phyloP scores from a whole-genome alignment of 2,113 vertebrate genomes.

The Colistium nudipinnis region DNA sequence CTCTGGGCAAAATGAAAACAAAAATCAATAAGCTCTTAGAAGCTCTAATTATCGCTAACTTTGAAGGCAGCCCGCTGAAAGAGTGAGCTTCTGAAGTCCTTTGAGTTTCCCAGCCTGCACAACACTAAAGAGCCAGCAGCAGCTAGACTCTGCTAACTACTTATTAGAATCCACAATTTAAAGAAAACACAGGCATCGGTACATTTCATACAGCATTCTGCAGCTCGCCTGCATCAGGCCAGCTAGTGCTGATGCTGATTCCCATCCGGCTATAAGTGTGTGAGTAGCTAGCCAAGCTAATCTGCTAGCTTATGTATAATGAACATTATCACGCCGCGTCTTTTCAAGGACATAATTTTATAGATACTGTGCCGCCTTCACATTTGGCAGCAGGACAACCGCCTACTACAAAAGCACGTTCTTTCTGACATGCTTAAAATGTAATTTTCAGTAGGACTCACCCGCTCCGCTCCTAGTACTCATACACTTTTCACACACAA shows the following conservation, averaged over 20 bases:
- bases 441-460: slow-evolving; percentile 63
- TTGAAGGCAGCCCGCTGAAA: neutral
- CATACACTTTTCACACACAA: slow-evolving; percentile 73
- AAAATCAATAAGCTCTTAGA: neutral
- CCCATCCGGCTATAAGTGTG: slow-evolving; percentile 32
- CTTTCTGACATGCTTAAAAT: slow-evolving; percentile 2
- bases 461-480: slow-evolving; percentile 72
- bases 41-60: slow-evolving; percentile 1
- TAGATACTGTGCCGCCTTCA: neutral
- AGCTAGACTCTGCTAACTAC: neutral
- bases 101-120: neutral
- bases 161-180: neutral
- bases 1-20: neutral
- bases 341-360: neutral
- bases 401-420: rapidly evolving
- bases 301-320: slow-evolving; percentile 46
- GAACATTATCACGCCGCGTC: neutral
- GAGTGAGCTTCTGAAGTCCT: neutral
- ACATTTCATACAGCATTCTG: neutral
- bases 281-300: slow-evolving; percentile 56
- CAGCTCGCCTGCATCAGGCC: neutral
- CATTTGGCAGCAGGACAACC: neutral
- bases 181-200: neutral
- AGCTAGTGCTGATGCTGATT: slow-evolving; percentile 28
- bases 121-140: neutral